Percentiles rank a stretch among this genome's conserved stretches.
Evolutionary conservation across 92 coral and sea anemone genomes (phyloP).

Genomic region (Epizoanthus illoricatus): DNA sequence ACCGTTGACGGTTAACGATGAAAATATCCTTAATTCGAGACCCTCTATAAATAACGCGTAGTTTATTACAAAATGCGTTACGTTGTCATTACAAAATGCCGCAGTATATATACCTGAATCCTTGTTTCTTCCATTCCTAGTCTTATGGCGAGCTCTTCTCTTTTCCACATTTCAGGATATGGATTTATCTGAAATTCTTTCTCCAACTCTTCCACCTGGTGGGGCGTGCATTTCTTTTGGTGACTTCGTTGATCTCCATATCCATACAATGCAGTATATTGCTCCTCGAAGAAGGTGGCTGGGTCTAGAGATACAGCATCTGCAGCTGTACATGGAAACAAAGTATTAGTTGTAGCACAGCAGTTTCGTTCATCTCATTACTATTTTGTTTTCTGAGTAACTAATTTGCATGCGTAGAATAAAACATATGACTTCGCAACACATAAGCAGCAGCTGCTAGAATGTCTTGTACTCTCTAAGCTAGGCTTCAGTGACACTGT

Average conservation of each 20-base stretch:
- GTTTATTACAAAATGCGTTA: too few species aligned
- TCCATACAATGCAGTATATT: background rate
- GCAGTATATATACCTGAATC: conserved; percentile 18
- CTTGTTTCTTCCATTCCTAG: conserved; percentile 32
- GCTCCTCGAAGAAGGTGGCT: conserved; percentile 1
- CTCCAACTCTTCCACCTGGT: conserved; percentile 16
- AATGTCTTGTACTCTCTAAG: too few species aligned
- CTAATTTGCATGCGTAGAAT: too few species aligned
- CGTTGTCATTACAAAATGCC: too few species aligned
- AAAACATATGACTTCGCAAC: too few species aligned
- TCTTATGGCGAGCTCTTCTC: conserved; percentile 24
- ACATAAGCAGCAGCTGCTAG: too few species aligned
- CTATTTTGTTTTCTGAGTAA: too few species aligned
- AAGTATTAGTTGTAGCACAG: background rate
- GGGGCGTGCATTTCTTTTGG: background rate
- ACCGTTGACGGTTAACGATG: too few species aligned
- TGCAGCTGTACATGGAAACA: background rate
- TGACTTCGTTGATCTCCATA: background rate
- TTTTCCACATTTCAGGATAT: conserved; percentile 24
- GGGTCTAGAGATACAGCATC: background rate
- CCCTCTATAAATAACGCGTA: too few species aligned
- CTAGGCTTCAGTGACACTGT: too few species aligned
- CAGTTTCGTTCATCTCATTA: too few species aligned
- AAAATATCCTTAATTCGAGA: too few species aligned
- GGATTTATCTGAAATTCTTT: conserved; percentile 22